A percentile compares a stretch with the other conserved stretches of the same genome.
phyloP scores from a whole-genome alignment of 2,888 invertebrate species.

The Chrysopilus asiliformis region DNA sequence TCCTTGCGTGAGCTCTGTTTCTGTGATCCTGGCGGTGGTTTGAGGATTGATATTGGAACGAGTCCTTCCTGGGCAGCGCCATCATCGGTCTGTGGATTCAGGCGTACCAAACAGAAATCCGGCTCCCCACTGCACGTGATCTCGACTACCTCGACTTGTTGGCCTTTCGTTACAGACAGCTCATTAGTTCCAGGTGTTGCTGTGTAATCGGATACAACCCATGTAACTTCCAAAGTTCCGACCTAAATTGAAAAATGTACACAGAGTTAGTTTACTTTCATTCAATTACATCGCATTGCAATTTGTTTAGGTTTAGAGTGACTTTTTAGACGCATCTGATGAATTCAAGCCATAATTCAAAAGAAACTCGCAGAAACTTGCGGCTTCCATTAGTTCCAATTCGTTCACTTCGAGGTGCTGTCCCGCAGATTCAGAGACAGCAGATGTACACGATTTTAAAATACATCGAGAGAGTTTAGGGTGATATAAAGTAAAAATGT shows the following conservation, averaged over 20 bases:
- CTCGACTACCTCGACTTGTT: slow-evolving; percentile 88
- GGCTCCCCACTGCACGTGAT: slow-evolving; percentile 47
- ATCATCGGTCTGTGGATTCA: slow-evolving; percentile 41
- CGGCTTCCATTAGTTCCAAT: no score
- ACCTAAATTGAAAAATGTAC: slow-evolving; percentile 45
- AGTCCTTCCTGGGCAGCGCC: slow-evolving; percentile 56
- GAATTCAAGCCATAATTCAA: no score
- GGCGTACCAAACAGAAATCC: slow-evolving; percentile 59
- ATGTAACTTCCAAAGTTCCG: slow-evolving; percentile 74
- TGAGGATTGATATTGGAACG: slow-evolving; percentile 65
- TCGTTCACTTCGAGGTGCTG: no score
- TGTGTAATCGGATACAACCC: slow-evolving; percentile 77
- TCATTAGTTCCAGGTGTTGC: slow-evolving; percentile 65
- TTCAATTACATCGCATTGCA: no score
- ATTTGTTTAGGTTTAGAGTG: background rate
- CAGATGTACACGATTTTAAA: no score
- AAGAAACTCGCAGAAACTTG: no score
- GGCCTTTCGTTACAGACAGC: slow-evolving; percentile 74
- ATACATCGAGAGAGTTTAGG: no score
- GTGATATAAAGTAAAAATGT: no score
- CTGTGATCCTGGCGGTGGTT: slow-evolving; percentile 51
- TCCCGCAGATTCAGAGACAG: no score
- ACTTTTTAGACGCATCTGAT: no score
- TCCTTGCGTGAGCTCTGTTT: slow-evolving; percentile 23
- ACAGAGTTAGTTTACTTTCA: no score